phyloP scores from a whole-genome alignment of 2,113 vertebrate species.

The Corythoichthys intestinalis region DNA sequence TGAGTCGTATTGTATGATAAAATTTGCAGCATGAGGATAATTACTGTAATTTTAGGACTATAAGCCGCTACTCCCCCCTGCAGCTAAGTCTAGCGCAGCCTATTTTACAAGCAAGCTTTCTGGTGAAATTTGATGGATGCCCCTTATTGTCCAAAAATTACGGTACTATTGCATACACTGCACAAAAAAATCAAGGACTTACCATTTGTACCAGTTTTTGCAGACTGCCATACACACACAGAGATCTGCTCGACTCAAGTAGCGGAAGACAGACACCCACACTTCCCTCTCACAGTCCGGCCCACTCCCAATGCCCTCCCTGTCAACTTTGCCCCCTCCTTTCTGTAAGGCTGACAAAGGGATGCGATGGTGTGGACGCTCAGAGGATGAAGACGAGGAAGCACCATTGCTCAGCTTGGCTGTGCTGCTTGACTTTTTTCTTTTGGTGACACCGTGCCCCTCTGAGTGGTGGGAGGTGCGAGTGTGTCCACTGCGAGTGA shows the following conservation, averaged over 20 bases:
- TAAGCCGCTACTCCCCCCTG: no score
- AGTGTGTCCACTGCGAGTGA: slow-evolving; percentile 36
- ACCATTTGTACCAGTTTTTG: slow-evolving; percentile 99
- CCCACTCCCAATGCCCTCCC: slow-evolving; percentile 46
- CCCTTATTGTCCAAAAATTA: no score
- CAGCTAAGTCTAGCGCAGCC: no score
- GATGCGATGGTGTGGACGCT: slow-evolving; percentile 35
- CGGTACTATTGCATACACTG: neutral
- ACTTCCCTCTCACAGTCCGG: slow-evolving; percentile 84
- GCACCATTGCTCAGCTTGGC: slow-evolving; percentile 59
- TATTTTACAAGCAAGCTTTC: no score
- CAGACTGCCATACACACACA: slow-evolving; percentile 98
- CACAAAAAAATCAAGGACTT: slow-evolving; percentile 57
- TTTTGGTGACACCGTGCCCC: slow-evolving; percentile 37
- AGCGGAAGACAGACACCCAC: slow-evolving; percentile 97
- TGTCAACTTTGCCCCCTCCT: slow-evolving; percentile 52
- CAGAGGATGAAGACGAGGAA: slow-evolving; percentile 46
- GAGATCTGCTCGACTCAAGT: slow-evolving; percentile 89
- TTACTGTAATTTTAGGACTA: neutral
- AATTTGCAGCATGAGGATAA: neutral
- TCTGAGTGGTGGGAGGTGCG: slow-evolving; percentile 34
- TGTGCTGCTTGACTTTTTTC: slow-evolving; percentile 25
- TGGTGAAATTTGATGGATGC: no score
- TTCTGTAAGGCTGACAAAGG: slow-evolving; percentile 61
- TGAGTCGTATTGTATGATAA: neutral